phyloP scores from a whole-genome alignment of 2,888 invertebrate species.

The Cetonia aurata region DNA sequence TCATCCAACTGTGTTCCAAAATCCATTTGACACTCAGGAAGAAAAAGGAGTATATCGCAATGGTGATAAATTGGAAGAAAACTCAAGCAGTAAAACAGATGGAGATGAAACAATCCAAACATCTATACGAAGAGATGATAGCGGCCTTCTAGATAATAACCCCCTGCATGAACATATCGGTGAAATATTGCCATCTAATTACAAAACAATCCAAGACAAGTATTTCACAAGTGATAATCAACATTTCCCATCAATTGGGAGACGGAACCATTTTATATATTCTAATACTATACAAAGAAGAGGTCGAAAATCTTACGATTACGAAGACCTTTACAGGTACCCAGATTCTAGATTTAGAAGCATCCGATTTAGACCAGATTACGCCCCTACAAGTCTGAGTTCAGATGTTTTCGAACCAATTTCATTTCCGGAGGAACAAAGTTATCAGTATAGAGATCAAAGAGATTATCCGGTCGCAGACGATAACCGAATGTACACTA shows the following conservation, averaged over 20 bases:
- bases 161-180: constrained; percentile 63
- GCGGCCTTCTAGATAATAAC: constrained; percentile 48
- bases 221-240: background rate
- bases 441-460: constrained; percentile 41
- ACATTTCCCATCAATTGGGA: constrained; percentile 1
- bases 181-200: constrained; percentile 63
- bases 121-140: constrained; percentile 41
- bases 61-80: constrained; percentile 17
- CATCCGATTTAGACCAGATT: constrained; percentile 47
- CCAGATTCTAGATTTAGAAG: constrained; percentile 39
- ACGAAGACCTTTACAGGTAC: constrained; percentile 33
- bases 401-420: constrained; percentile 51
- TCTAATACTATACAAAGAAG: constrained; percentile 6
- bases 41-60: constrained; percentile 37
- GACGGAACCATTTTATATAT: constrained; percentile 31
- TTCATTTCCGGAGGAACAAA: constrained; percentile 40
- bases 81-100: background rate
- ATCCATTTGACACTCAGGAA: constrained; percentile 46
- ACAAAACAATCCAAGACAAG: constrained; percentile 46
- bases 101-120: constrained; percentile 10
- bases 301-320: constrained; percentile 37
- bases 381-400: constrained; percentile 48
- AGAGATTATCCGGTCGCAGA: constrained; percentile 15
- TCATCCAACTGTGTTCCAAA: constrained; percentile 55
- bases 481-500: constrained; percentile 31